Percentiles rank a stretch among this genome's conserved stretches.
phyloP scores from a whole-genome alignment of 2,797 vertebrate species.

The Mormyrops boulengeri region DNA sequence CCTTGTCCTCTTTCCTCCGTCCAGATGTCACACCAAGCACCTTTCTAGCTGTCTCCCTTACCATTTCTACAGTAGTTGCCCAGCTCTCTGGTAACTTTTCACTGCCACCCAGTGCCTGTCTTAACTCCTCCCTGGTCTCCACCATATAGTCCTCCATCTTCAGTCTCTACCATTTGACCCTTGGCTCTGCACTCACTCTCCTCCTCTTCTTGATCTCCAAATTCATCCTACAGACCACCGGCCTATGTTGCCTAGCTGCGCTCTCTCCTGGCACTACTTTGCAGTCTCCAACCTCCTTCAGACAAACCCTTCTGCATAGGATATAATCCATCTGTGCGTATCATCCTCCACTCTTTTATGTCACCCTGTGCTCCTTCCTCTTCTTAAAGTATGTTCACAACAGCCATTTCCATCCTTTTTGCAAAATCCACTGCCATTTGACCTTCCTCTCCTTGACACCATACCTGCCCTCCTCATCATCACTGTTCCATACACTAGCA shows the following conservation, averaged over 20 bases:
- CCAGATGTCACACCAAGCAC: not conserved
- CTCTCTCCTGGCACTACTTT: not conserved
- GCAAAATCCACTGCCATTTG: not conserved
- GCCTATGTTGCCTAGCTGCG: not conserved
- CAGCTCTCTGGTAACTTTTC: not conserved
- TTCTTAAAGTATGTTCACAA: not conserved
- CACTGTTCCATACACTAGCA: not conserved
- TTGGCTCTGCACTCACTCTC: not conserved
- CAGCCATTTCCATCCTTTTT: not conserved
- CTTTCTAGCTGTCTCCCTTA: not conserved
- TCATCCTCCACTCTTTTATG: not conserved
- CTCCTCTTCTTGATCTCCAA: not conserved
- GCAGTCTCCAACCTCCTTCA: not conserved
- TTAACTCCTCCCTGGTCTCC: not conserved
- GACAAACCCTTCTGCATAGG: not conserved
- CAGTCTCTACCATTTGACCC: not conserved
- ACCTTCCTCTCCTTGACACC: not conserved
- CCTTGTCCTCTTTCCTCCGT: not conserved
- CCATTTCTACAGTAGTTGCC: not conserved
- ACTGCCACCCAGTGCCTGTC: not conserved
- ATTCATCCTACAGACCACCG: not conserved
- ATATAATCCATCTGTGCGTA: not conserved
- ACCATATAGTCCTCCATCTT: not conserved
- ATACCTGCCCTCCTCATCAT: not conserved
- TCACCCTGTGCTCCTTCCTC: not conserved